A percentile compares a stretch with the other conserved stretches of the same genome.
Evolutionary conservation across 1,140 invertebrate species (phyloP).

Genomic region (Maconellicoccus hirsutus): DNA sequence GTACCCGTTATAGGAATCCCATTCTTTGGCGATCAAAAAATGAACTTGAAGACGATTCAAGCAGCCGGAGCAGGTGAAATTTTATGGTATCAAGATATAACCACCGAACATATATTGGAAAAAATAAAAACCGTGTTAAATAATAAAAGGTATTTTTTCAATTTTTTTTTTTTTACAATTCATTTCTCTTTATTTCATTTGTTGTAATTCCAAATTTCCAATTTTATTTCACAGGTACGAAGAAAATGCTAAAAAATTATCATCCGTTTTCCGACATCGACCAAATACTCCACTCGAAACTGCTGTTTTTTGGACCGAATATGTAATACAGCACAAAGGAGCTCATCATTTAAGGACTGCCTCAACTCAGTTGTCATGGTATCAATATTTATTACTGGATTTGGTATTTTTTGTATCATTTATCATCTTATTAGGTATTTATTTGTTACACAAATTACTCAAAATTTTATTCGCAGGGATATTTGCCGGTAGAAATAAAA

Average conservation of each 20-base stretch:
- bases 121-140: conserved; percentile 22
- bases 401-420: conserved; percentile 19
- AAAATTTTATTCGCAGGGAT: neutral
- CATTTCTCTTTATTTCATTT: no score
- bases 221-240: conserved; percentile 31
- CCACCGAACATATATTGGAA: conserved; percentile 27
- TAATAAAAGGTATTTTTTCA: conserved; percentile 13
- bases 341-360: conserved; percentile 33
- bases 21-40: conserved; percentile 46
- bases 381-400: conserved; percentile 27
- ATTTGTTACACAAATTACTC: neutral
- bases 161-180: no score
- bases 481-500: neutral
- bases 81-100: conserved; percentile 12
- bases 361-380: conserved; percentile 24
- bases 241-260: conserved; percentile 33
- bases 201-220: no score
- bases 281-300: conserved; percentile 33
- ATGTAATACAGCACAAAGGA: conserved; percentile 41
- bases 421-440: neutral
- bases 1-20: conserved; percentile 56
- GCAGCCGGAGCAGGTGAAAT: conserved; percentile 13
- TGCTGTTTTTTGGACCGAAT: conserved; percentile 47
- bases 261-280: conserved; percentile 36
- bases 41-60: conserved; percentile 34